phyloP scores from a whole-genome alignment of 1,140 invertebrate genomes.

The Drosophila sp. region DNA sequence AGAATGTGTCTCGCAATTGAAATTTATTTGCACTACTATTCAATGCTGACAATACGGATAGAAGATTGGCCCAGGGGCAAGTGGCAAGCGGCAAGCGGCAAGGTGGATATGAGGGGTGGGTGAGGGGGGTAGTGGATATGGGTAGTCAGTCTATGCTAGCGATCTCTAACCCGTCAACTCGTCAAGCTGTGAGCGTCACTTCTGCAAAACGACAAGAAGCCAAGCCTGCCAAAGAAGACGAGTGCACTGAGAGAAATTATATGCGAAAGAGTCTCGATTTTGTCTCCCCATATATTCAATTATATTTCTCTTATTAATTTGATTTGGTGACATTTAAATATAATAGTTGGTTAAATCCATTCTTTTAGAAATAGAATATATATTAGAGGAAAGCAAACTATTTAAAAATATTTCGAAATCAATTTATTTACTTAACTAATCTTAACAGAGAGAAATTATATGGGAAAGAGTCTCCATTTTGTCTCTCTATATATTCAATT shows the following conservation, averaged over 20 bases:
- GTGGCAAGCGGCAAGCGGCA: background rate
- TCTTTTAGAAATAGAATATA: too few relatives aligned
- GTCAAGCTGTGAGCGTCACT: conserved; percentile 71
- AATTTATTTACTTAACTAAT: too few relatives aligned
- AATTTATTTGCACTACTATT: conserved; percentile 81
- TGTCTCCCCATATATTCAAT: too few relatives aligned
- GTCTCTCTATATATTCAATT: too few relatives aligned
- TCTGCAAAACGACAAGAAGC: conserved; percentile 48
- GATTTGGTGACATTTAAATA: too few relatives aligned
- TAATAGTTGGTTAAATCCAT: too few relatives aligned
- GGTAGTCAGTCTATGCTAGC: conserved; percentile 35
- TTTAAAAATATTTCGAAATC: too few relatives aligned
- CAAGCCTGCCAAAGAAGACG: conserved; percentile 62
- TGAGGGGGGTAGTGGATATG: background rate
- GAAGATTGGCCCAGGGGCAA: background rate
- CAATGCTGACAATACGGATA: conserved; percentile 72
- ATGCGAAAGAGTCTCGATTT: too few relatives aligned
- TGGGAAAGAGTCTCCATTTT: too few relatives aligned
- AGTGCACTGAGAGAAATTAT: conserved; percentile 27
- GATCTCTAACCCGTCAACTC: conserved; percentile 74
- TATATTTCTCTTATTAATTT: too few relatives aligned
- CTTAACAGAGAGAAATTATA: too few relatives aligned
- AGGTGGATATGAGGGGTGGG: background rate
- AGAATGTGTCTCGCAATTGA: conserved; percentile 81
- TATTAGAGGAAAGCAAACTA: too few relatives aligned